Conservation (phyloP, 1,140 invertebrate species). For the Oedothorax gibbosus region DNA sequence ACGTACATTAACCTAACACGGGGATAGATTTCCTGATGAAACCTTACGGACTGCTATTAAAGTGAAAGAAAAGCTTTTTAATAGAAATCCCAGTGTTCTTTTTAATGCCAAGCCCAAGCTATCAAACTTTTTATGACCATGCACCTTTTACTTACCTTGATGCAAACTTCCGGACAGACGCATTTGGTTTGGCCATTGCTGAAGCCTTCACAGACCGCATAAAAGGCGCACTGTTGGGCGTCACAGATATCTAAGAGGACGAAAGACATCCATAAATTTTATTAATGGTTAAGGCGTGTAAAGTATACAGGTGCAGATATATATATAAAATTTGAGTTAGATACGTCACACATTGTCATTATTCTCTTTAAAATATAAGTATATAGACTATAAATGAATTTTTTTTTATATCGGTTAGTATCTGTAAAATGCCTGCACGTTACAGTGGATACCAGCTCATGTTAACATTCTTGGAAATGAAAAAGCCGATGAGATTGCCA, state of each 20-base stretch:
- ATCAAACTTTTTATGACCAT: background rate
- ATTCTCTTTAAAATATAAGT: no score
- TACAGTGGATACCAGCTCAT: no score
- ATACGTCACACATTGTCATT: no score
- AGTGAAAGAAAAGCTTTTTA: background rate
- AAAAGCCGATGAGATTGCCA: no score
- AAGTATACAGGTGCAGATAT: background rate
- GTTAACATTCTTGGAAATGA: no score
- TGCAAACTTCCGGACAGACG: conserved; percentile 69
- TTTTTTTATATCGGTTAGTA: no score
- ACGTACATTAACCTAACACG: no score
- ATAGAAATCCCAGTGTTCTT: background rate
- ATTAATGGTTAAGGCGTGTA: background rate
- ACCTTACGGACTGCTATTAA: no score
- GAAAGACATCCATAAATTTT: conserved; percentile 32
- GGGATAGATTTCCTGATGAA: no score
- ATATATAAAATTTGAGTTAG: no score
- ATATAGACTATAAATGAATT: no score
- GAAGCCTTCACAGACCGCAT: conserved; percentile 83
- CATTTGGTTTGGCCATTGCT: conserved; percentile 83
- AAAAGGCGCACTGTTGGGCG: conserved; percentile 86
- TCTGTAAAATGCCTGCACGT: no score
- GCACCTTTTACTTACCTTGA: conserved; percentile 42
- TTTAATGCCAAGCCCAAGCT: background rate
- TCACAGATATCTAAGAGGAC: conserved; percentile 82